Evolutionary conservation across 53 echinoderm and acorn worm genomes (phyloP).

Genomic region (Luidia sarsii): DNA sequence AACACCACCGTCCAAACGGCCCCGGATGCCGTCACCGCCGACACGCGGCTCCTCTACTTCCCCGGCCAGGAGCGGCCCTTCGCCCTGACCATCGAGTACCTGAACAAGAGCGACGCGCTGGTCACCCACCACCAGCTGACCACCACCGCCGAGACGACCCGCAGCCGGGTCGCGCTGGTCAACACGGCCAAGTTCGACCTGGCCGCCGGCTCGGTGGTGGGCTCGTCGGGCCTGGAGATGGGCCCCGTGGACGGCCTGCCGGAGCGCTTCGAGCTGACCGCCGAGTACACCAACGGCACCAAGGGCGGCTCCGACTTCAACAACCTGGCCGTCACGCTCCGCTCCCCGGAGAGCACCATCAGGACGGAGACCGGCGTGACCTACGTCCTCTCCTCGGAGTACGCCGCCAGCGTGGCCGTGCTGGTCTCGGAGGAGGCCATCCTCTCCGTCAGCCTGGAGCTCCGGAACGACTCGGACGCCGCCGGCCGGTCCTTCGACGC

Average conservation of each 20-base stretch:
- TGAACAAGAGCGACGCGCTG: slow-evolving; percentile 11
- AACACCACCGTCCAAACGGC: slow-evolving; percentile 1
- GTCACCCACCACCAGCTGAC: slow-evolving; percentile 30
- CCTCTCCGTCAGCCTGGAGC: neutral
- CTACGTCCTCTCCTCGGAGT: neutral
- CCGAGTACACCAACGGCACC: slow-evolving; percentile 19
- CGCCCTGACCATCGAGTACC: slow-evolving; percentile 21
- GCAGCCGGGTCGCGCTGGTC: neutral
- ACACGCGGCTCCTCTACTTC: slow-evolving; percentile 38
- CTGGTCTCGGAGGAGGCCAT: slow-evolving; percentile 15
- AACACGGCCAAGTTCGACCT: slow-evolving; percentile 40
- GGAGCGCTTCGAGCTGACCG: neutral
- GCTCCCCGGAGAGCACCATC: slow-evolving; percentile 40
- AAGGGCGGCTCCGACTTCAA: neutral
- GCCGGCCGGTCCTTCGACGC: neutral
- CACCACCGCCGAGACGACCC: neutral
- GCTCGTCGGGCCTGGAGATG: slow-evolving; percentile 15
- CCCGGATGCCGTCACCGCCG: neutral
- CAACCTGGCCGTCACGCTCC: neutral
- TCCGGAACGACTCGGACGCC: neutral
- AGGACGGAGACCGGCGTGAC: slow-evolving; percentile 9
- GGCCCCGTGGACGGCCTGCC: neutral
- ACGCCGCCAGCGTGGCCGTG: neutral
- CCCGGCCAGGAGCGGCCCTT: slow-evolving; percentile 30
- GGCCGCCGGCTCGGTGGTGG: neutral